Percentiles rank a stretch among this genome's conserved stretches.
Evolutionary conservation across 2,113 vertebrate species (phyloP).

Genomic region (Camelus dromedarius): DNA sequence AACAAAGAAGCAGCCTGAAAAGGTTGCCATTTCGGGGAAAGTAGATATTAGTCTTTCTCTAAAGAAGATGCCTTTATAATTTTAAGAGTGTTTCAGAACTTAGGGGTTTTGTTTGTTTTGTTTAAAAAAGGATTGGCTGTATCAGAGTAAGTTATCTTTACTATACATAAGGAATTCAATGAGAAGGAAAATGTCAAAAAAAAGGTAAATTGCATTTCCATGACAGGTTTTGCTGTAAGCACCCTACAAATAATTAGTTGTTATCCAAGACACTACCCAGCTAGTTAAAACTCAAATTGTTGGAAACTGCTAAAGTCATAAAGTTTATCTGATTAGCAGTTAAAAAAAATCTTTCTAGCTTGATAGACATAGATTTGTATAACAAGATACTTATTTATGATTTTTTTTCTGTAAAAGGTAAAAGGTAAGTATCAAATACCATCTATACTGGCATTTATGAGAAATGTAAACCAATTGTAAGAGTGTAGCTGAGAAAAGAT

Average conservation of each 20-base stretch:
- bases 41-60: conserved; percentile 58
- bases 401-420: conserved; percentile 7
- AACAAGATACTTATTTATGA: background rate
- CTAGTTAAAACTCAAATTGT: conserved; percentile 36
- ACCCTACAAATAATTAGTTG: conserved; percentile 50
- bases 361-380: background rate
- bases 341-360: background rate
- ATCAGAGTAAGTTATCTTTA: conserved; percentile 76
- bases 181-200: conserved; percentile 33
- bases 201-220: conserved; percentile 58
- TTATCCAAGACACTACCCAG: conserved; percentile 44
- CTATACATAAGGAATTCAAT: conserved; percentile 27
- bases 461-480: background rate
- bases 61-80: conserved; percentile 66
- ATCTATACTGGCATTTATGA: background rate
- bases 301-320: background rate
- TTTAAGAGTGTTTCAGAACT: conserved; percentile 61
- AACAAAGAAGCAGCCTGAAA: conserved; percentile 67
- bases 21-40: conserved; percentile 70
- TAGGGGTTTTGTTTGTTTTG: background rate
- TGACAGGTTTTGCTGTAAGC: conserved; percentile 35
- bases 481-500: background rate
- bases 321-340: background rate
- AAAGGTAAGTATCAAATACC: background rate
- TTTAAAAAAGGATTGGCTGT: conserved; percentile 46